Conservation (phyloP, 30 jellyfish, hydroid and myxozoan genomes). For the Rhopilema esculentum region DNA sequence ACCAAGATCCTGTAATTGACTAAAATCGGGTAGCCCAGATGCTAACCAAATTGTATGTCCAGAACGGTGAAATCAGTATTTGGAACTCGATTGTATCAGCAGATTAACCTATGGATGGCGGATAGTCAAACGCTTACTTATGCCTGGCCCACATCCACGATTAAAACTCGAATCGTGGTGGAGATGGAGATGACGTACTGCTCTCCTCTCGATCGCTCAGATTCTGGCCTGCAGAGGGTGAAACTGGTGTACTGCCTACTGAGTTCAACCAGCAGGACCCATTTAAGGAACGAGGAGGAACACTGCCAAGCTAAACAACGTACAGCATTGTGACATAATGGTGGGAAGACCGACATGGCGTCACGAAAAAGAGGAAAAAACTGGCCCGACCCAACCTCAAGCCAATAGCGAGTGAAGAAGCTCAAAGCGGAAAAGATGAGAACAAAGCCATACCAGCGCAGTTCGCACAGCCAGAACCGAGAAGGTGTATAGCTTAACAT, state of each 20-base stretch:
- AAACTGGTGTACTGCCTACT: conserved; percentile 55
- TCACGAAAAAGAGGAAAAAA: neutral
- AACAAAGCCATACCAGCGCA: no score
- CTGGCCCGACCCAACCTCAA: conserved; percentile 64
- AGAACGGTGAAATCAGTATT: conserved; percentile 47
- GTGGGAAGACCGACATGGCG: conserved; percentile 68
- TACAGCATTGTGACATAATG: conserved; percentile 13
- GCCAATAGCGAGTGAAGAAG: neutral
- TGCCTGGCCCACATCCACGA: no score
- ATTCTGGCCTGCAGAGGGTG: conserved; percentile 47
- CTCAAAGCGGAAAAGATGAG: conserved; percentile 35
- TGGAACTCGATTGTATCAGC: neutral
- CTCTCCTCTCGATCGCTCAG: conserved; percentile 56
- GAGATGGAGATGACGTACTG: conserved; percentile 32
- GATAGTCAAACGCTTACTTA: conserved; percentile 38
- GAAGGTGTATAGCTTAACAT: no score
- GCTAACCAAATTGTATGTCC: conserved; percentile 35
- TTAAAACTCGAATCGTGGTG: no score
- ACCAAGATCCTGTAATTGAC: conserved; percentile 49
- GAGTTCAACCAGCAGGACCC: conserved; percentile 62
- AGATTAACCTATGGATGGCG: conserved; percentile 39
- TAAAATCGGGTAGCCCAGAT: conserved; percentile 55
- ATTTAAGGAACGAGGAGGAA: conserved; percentile 78
- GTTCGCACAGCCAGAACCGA: no score
- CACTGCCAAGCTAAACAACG: conserved; percentile 31